Evolutionary conservation across 1,140 invertebrate species (phyloP), one percentile per base, ranked within the genome.

Genomic region (Drosophila insularis): DNA sequence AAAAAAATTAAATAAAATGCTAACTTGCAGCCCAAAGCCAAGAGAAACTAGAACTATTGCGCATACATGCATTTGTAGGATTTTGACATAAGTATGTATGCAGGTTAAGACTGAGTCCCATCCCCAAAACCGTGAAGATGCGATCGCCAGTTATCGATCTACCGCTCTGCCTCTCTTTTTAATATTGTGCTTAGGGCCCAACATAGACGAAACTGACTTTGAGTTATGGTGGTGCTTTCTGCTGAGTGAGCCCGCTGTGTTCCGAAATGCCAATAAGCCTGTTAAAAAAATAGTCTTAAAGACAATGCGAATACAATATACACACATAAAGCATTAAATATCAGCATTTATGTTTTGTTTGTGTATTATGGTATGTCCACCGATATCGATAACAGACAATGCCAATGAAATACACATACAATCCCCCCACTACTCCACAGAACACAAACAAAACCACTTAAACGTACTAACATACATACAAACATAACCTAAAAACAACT

Each of bases 201-300:
- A 89, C 84, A 89, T 87, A 89, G 82, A 82, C 80, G 84, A 87
- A 87, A 71, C 82, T 87, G 82, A 79, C 84, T 91, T 91, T 91
- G 90, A 91, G 90, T 87, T 90, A 85, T 91, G 90, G 90, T 91
- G 90, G 90, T 91, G 89, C 90, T 91, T 91, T 91, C 90, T 91
- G 85, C 90, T 85, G 90, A 91, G 90, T 76, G 69, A 81, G 79
- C 76, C 80, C 74, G 69, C 70, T 81, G 70, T 89, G 80, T 87
- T 90, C 71, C 64, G 63, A 86, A 75, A 65, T 70, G 82, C 78
- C 60, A 19, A 58, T 43, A 58, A 70, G 61, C 74, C 68, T 11
- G 62, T 68, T 63, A 70, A 73, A 62, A 27, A 27, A 27, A 27
- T 6, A 27, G 27, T 27, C 27, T 27, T 27, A 27, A 27, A 27